These are phyloP conservation scores for Xenops minutus DNA, from an alignment of 2,797 vertebrate species.

Conservation along the genomic window DNA sequence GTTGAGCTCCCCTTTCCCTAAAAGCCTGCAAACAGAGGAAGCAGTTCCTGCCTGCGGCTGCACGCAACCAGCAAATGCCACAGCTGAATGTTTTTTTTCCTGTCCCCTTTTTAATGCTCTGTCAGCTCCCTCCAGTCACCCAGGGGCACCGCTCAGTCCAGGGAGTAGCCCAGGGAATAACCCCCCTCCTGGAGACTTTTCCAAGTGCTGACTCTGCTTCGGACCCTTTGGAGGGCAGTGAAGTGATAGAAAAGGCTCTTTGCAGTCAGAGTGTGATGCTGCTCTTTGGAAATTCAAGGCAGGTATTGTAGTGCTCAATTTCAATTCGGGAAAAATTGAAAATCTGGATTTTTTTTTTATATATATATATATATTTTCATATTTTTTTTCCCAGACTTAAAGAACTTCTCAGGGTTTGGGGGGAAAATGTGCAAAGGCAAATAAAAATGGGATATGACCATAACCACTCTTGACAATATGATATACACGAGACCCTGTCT, in stretches of 20 bases:
- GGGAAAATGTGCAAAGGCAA: background rate
- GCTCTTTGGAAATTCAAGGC: background rate
- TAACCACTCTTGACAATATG: accelerated
- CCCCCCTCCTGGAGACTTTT: background rate
- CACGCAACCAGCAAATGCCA: slow-evolving; percentile 56
- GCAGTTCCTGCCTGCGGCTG: slow-evolving; percentile 70
- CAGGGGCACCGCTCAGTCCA: slow-evolving; percentile 37
- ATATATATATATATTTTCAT: no score
- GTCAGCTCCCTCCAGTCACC: slow-evolving; percentile 22
- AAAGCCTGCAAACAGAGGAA: slow-evolving; percentile 70
- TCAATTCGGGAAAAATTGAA: background rate
- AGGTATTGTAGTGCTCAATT: accelerated
- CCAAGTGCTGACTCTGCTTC: background rate
- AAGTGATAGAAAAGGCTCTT: background rate
- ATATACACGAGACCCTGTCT: accelerated
- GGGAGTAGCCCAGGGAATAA: background rate
- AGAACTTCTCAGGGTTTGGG: no score
- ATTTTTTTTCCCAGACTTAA: accelerated
- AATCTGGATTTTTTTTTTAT: background rate
- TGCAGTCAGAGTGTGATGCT: background rate
- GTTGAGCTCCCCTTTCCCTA: slow-evolving; percentile 56
- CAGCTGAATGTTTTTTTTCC: slow-evolving; percentile 60
- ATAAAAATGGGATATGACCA: background rate
- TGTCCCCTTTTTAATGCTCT: slow-evolving; percentile 51
- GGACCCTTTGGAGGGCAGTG: background rate